Conservation (phyloP, 2,113 vertebrate genomes). For the Hippocampus mohnikei region DNA sequence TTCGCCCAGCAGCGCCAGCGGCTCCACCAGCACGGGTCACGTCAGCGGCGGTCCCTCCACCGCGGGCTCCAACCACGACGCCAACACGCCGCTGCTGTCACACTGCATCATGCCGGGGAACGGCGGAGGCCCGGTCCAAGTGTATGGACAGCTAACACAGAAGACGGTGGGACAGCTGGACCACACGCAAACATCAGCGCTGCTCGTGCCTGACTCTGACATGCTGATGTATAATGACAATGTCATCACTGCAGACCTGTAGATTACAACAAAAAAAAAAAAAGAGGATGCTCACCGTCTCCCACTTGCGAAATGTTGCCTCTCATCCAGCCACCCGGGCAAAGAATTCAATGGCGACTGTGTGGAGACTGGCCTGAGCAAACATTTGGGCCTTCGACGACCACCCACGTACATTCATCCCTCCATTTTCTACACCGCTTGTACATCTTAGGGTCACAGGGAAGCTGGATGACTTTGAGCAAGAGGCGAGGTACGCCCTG, state of each 20-base stretch:
- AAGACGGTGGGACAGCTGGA: constrained; percentile 85
- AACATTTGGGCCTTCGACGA: background rate
- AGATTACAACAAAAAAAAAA: constrained; percentile 39
- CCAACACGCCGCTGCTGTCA: constrained; percentile 92
- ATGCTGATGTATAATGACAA: constrained; percentile 86
- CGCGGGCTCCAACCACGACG: constrained; percentile 95
- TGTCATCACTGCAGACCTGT: constrained; percentile 90
- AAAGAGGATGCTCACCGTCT: background rate
- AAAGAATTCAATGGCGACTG: constrained; percentile 13
- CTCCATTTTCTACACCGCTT: background rate
- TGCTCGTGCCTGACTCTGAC: constrained; percentile 81
- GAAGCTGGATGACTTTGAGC: background rate
- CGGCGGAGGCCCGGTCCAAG: constrained; percentile 65
- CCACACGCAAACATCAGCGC: constrained; percentile 77
- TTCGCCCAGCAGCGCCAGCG: constrained; percentile 95
- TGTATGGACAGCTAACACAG: constrained; percentile 86
- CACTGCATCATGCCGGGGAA: constrained; percentile 83
- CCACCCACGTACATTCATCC: background rate
- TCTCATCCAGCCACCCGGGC: constrained; percentile 14
- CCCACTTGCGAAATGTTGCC: constrained; percentile 11
- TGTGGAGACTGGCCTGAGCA: constrained; percentile 17
- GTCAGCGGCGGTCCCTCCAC: constrained; percentile 93
- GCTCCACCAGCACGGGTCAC: constrained; percentile 96
- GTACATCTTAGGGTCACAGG: background rate
- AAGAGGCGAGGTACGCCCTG: background rate